Conservation (phyloP, 2,888 invertebrate species). For the Oligia strigilis region DNA sequence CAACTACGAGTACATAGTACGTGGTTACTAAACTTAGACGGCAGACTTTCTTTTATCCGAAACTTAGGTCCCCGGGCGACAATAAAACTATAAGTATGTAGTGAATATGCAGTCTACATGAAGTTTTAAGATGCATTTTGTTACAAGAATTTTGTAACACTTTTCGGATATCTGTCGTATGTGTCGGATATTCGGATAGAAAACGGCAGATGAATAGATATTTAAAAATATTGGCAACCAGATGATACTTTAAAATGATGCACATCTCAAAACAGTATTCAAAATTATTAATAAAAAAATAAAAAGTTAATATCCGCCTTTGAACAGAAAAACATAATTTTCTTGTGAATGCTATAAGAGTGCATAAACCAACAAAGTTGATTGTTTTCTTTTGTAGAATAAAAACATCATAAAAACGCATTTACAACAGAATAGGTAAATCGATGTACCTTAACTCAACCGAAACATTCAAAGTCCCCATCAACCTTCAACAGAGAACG, state of each 20-base stretch:
- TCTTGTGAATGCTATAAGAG: neutral
- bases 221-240: neutral
- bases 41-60: slow-evolving; percentile 69
- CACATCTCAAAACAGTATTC: neutral
- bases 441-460: slow-evolving; percentile 7
- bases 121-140: slow-evolving; percentile 61
- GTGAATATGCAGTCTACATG: slow-evolving; percentile 57
- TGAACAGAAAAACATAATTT: neutral
- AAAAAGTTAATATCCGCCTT: neutral
- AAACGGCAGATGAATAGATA: neutral
- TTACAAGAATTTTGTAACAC: slow-evolving; percentile 20
- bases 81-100: slow-evolving; percentile 70
- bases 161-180: slow-evolving; percentile 7
- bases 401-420: too few relatives aligned
- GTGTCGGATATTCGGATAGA: slow-evolving; percentile 24
- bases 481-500: slow-evolving; percentile 33
- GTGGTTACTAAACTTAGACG: slow-evolving; percentile 65
- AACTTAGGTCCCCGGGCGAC: slow-evolving; percentile 66
- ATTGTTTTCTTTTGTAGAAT: neutral
- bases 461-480: slow-evolving; percentile 24
- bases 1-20: slow-evolving; percentile 52
- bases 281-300: neutral
- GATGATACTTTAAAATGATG: neutral
- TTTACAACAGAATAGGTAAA: slow-evolving; percentile 1
- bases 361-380: neutral